Evolutionary conservation across 2,113 vertebrate species (phyloP), one percentile per base, ranked within the genome.

Genomic region (Menidia beryllina): DNA sequence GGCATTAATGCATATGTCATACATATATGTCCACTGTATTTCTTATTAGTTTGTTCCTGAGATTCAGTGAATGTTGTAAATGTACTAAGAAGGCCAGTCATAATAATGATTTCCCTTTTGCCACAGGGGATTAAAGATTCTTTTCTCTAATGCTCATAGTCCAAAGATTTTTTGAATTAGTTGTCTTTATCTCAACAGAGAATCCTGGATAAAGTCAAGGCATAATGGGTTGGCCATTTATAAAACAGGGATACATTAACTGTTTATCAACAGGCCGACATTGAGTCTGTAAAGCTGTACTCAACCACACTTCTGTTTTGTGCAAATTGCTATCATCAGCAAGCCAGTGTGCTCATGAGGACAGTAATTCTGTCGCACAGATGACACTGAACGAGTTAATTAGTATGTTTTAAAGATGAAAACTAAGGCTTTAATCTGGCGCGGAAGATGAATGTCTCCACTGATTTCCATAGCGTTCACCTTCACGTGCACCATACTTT

Each of bases 61-160:
- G 81, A 75, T 57, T 74, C 38, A 57, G 4, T 52, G 59, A 82
- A 65, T 21, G 57, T 47, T 75, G 34, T 27, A 34, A 57, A 55
- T 27, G 36, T 24, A 79, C 23, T 59, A 13, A 52, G 14, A 54
- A 2, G 61, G 26, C 47, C 66, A 73, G 45, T 81, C 59, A 78
- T 43, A 61, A 17, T 23, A 34, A 15, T 21, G 30, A 8, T n/a
- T 19, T 53, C n/a, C 4, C 19, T 77, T 19, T 7, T 5, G 5
- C 30, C 53, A 21, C 3, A 4, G 25, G 8, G 15, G 36, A 65
- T 43, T n/a, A 23, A 48, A 56, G 43, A 11, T 11, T 60, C 5
- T 53, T 39, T 45, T 15, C 67, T 51, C 13, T 30, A 38, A 34
- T 49, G 6, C 38, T 56, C 19, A n/a, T 17, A 13, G 17, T 54